Evolutionary conservation across 2,797 vertebrate genomes (phyloP), one percentile per base, ranked within the genome.

Genomic region (Sebastes kiyomatsui): DNA sequence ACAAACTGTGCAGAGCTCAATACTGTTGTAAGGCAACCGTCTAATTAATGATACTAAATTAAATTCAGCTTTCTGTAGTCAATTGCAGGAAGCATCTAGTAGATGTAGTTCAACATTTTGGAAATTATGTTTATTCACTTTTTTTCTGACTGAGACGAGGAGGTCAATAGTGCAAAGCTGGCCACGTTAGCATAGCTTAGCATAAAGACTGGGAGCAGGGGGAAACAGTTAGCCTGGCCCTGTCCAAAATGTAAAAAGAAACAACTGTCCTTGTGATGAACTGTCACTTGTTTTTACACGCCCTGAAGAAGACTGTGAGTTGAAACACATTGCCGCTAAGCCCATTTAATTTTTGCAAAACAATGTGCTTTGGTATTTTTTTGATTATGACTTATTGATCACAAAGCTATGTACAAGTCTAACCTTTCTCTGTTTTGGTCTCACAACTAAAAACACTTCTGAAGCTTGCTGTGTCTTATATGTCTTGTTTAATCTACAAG

Each of bases 281-380:
- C 42, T 46, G 1, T 18, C 0, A 46, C 42, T 18, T 46, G 42
- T 46, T 46, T 46, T 46, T 46, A 46, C 42, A 46, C 1, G 14
- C 38, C 38, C 38, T 42, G 38, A 42, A 42, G 0, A 42, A 42
- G 38, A 1, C 38, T 16, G 38, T 0, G 38, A 16, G 38, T 7
- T 42, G 38, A 42, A 42, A 42, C 38, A 42, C 14, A 7, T 42
- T 16, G 38, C 13, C 13, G 0, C 0, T 14, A 14, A 0, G 38
- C 38, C 38, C 6, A 42, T 46, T 46, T 46, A 46, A 0, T 46
- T 46, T 46, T 18, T 46, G 0, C 1, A 46, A 18, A 46, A 3
- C 14, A 46, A 0, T 46, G 42, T 46, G 0, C 42, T 18, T 46
- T 46, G 42, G 0, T 46, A 16, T 0, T 16, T 46, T 18, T 46